These are phyloP conservation scores for Actias luna DNA, from an alignment of 2,888 invertebrate species.

Conservation along the genomic window DNA sequence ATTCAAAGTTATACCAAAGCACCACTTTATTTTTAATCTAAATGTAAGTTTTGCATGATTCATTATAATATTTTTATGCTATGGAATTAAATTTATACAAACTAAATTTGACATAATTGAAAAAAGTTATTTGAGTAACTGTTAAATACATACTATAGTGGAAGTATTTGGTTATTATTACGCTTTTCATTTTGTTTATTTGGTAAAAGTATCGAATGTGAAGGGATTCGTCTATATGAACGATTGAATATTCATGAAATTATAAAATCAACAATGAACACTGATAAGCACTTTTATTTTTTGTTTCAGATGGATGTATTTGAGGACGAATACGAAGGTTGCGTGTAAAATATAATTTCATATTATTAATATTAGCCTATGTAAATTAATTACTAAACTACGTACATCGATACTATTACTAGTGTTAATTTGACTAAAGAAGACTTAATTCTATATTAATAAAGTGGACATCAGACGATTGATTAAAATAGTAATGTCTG, in stretches of 20 bases:
- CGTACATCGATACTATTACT: not conserved
- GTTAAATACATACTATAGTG: not conserved
- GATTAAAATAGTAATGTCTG: constrained; percentile 57
- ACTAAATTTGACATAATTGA: no score
- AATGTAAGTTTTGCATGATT: no score
- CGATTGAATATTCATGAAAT: not conserved
- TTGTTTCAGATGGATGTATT: not conserved
- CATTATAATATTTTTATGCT: no score
- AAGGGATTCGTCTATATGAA: not conserved
- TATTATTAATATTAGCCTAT: not conserved
- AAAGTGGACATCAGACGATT: constrained; percentile 13
- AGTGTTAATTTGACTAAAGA: not conserved
- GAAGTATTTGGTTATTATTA: not conserved
- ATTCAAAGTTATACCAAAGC: no score
- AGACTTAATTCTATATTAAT: not conserved
- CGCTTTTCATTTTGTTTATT: not conserved
- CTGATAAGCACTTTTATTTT: not conserved
- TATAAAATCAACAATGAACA: not conserved
- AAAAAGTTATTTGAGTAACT: not conserved
- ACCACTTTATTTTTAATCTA: no score
- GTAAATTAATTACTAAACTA: not conserved
- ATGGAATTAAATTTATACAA: no score
- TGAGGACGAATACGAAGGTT: not conserved
- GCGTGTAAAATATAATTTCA: not conserved
- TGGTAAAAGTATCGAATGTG: not conserved